phyloP scores from a whole-genome alignment of 2,888 invertebrate species.

The Uropetala carovei region DNA sequence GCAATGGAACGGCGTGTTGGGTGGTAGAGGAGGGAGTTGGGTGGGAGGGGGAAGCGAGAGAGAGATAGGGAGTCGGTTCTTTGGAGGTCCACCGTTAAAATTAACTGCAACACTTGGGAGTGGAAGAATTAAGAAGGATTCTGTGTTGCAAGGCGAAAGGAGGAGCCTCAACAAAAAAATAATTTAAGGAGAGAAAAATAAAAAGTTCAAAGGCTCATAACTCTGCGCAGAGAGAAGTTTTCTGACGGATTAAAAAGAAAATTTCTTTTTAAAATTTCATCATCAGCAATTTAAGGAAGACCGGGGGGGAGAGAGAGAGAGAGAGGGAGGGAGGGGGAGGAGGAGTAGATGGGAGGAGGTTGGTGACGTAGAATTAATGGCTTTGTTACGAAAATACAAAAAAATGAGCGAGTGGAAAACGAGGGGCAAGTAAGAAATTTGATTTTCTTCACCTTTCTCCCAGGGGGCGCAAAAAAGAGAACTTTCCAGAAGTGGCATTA shows the following conservation, averaged over 20 bases:
- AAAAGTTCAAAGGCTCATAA: slow-evolving; percentile 49
- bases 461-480: neutral
- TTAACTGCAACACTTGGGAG: slow-evolving; percentile 57
- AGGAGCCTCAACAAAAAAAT: slow-evolving; percentile 9
- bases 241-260: slow-evolving; percentile 39
- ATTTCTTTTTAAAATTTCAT: slow-evolving; percentile 57
- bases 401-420: neutral
- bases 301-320: neutral
- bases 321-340: neutral
- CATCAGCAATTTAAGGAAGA: slow-evolving; percentile 40
- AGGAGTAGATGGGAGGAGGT: too few species aligned
- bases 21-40: neutral
- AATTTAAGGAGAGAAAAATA: neutral
- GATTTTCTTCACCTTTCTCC: neutral
- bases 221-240: slow-evolving; percentile 45
- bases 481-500: slow-evolving; percentile 23
- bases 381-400: neutral
- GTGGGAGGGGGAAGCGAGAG: neutral
- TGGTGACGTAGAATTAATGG: neutral
- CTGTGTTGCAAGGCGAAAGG: neutral
- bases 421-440: neutral
- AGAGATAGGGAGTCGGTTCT: neutral
- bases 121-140: slow-evolving; percentile 38
- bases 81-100: slow-evolving; percentile 39
- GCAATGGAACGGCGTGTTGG: neutral